Evolutionary conservation across 2,888 invertebrate genomes (phyloP), one percentile per base, ranked within the genome.

Genomic region (Cryptophagus acutangulus): DNA sequence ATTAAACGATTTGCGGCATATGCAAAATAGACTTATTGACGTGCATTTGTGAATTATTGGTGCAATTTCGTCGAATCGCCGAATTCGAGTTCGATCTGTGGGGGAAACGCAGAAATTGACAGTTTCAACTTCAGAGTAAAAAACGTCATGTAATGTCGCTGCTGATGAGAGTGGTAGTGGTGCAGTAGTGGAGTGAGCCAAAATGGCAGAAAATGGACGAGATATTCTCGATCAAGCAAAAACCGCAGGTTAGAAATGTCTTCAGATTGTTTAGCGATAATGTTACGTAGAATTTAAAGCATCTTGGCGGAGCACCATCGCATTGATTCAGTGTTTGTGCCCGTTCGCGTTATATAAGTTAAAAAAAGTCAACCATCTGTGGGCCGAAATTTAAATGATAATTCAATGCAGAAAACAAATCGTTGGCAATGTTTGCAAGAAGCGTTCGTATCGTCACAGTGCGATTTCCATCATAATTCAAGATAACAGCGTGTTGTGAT

Each of bases 181-280:
- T 12, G 12, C 26, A 53, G 55, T 59, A 56, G 61, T 57, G 57
- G 60, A 60, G 60, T 57, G 58, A 61, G 61, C 63, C 63, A 69
- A 68, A 67, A 70, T 70, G 69, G 67, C 69, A 68, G 69, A 70
- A 67, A 69, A 66, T 65, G 66, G 60, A 62, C 66, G 66, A 62
- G 64, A 66, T 55, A 62, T 62, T 59, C 58, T 57, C 50, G 65
- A 67, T 59, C 65, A 67, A 59, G 55, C 65, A 48, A 69, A 65
- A 64, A 59, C 62, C 53, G 54, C 65, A 65, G 69, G 69, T 70
- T 63, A 60, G 64, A 54, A 55, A 43, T 50, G 39, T 54, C 43
- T 33, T 24, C 40, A 36, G 35, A 43, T 39, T 36, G 15, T 39
- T 36, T 12, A 18, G 26, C 25, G 18, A 13, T 15, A 18, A 6